Evolutionary conservation across 2,797 vertebrate species (phyloP).

Genomic region (Menidia menidia): DNA sequence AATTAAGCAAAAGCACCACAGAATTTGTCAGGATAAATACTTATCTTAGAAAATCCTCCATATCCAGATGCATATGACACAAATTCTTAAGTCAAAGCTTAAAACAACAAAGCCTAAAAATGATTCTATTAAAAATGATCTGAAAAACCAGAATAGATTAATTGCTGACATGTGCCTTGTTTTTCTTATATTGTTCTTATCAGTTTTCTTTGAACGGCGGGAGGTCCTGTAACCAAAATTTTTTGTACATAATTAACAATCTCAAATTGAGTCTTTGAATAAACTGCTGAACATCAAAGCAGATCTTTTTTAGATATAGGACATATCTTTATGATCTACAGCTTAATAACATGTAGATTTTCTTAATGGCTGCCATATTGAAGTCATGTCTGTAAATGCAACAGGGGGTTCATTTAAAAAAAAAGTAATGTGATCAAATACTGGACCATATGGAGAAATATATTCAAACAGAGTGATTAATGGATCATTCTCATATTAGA

Average conservation of each 20-base stretch:
- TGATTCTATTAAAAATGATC: constrained; percentile 8
- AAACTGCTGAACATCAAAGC: constrained; percentile 71
- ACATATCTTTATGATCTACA: constrained; percentile 52
- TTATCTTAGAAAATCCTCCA: constrained; percentile 18
- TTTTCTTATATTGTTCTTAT: not conserved
- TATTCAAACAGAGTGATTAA: too few species aligned
- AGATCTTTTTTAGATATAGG: constrained; percentile 72
- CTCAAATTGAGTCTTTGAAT: constrained; percentile 70
- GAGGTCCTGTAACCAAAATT: constrained; percentile 4
- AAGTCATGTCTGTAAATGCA: constrained; percentile 30
- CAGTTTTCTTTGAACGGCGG: constrained; percentile 48
- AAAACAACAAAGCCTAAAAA: constrained; percentile 22
- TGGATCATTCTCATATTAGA: not conserved
- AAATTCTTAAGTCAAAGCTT: too few species aligned
- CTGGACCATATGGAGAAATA: not conserved
- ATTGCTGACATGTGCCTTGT: constrained; percentile 4
- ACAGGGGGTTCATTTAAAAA: constrained; percentile 8
- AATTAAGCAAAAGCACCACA: not conserved
- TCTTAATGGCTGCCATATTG: constrained; percentile 6
- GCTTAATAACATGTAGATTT: constrained; percentile 28
- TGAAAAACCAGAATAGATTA: not conserved
- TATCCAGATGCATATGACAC: not conserved
- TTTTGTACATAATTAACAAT: constrained; percentile 69
- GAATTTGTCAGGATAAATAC: constrained; percentile 4
- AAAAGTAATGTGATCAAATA: constrained; percentile 10